phyloP scores from a whole-genome alignment of 2,888 invertebrate species.

The Xanthia togata region DNA sequence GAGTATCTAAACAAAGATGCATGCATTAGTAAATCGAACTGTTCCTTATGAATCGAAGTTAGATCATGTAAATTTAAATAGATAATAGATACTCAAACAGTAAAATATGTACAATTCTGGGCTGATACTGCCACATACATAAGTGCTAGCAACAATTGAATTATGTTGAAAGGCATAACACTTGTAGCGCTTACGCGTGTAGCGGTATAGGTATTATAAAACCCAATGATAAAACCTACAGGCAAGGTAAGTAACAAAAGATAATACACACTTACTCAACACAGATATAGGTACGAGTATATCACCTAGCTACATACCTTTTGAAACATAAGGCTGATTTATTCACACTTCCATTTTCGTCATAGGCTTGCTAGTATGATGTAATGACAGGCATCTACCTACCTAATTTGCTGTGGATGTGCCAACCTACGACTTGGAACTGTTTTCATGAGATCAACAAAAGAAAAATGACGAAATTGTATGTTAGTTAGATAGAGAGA shows the following conservation, averaged over 20 bases:
- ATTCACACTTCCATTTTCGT: constrained; percentile 61
- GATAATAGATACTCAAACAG: not conserved
- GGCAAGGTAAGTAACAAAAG: constrained; percentile 59
- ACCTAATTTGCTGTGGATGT: constrained; percentile 21
- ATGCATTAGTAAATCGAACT: constrained; percentile 1
- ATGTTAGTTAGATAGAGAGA: constrained; percentile 4
- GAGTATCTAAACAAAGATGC: constrained; percentile 12
- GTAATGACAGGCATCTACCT: constrained; percentile 24
- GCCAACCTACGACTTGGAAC: constrained; percentile 24
- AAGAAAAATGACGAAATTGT: constrained; percentile 39
- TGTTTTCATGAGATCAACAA: constrained; percentile 39
- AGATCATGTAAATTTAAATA: not conserved
- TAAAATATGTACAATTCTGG: constrained; percentile 7
- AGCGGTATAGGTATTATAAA: constrained; percentile 23
- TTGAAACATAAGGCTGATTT: constrained; percentile 55
- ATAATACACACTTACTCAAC: constrained; percentile 56
- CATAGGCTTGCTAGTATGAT: constrained; percentile 20
- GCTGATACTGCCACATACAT: constrained; percentile 3
- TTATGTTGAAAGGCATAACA: constrained; percentile 30
- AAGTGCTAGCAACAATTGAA: constrained; percentile 32
- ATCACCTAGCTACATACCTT: constrained; percentile 48
- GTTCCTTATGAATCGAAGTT: not conserved
- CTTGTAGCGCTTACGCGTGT: constrained; percentile 33
- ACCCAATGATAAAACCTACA: constrained; percentile 56
- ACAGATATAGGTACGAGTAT: constrained; percentile 50